phyloP scores from a whole-genome alignment of 2,888 invertebrate genomes.

The Chrysolina oricalcia region DNA sequence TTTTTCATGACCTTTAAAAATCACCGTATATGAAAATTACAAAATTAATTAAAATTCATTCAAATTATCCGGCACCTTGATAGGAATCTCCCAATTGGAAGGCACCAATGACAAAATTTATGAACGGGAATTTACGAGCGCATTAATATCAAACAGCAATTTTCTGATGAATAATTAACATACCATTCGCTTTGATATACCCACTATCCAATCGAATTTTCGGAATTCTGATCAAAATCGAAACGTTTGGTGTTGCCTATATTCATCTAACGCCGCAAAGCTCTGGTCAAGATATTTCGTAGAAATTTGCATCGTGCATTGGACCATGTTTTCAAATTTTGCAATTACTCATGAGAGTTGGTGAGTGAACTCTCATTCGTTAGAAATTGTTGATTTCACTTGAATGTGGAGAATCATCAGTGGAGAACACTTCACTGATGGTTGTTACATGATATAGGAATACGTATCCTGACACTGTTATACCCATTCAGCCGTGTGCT shows the following conservation, averaged over 20 bases:
- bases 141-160: background rate
- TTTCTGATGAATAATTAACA: constrained; percentile 6
- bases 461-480: no score
- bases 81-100: background rate
- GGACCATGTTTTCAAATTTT: no score
- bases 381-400: background rate
- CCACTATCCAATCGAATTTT: background rate
- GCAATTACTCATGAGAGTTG: no score
- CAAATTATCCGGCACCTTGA: background rate
- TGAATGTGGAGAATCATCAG: background rate
- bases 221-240: background rate
- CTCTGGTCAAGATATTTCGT: no score
- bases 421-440: background rate
- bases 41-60: no score
- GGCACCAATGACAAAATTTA: background rate
- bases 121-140: background rate
- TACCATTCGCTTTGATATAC: background rate
- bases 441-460: no score
- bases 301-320: no score
- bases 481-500: no score
- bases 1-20: background rate
- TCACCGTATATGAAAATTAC: no score
- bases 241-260: background rate
- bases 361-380: background rate
- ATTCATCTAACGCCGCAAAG: background rate